These are phyloP conservation scores for Cryptoprocta ferox DNA, from an alignment of 2,797 vertebrate species.

Conservation along the genomic window DNA sequence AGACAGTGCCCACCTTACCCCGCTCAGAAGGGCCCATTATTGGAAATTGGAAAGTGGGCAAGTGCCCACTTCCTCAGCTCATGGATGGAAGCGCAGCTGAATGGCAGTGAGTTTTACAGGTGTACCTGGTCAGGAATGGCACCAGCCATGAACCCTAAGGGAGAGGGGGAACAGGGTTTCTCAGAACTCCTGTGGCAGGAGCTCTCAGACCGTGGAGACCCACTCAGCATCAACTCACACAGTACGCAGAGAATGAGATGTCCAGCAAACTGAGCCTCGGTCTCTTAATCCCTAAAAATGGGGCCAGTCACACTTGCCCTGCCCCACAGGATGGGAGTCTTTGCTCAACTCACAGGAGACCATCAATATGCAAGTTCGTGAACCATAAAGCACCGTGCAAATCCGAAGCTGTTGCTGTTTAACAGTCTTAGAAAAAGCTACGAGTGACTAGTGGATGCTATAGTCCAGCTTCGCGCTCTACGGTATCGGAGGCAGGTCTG, in stretches of 20 bases:
- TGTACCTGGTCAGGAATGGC: background rate
- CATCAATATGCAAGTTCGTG: background rate
- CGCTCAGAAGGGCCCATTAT: background rate
- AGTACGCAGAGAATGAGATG: background rate
- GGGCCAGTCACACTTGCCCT: background rate
- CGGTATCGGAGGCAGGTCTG: background rate
- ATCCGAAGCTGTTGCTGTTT: background rate
- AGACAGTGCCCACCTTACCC: background rate
- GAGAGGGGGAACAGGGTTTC: background rate
- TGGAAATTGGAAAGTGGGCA: background rate
- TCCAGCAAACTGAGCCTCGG: constrained; percentile 30
- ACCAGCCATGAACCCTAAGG: background rate
- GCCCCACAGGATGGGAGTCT: background rate
- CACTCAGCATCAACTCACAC: background rate
- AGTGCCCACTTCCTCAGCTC: background rate
- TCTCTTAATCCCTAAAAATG: constrained; percentile 17
- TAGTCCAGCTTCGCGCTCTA: background rate
- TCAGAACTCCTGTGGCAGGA: background rate
- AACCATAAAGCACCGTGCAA: background rate
- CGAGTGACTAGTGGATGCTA: background rate
- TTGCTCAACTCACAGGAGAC: background rate
- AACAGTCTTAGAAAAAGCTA: background rate
- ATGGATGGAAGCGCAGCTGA: background rate
- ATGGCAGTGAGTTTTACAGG: background rate
- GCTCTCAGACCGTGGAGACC: background rate